Evolutionary conservation across 37 sponge, comb jelly and placozoan genomes (phyloP), one percentile per base, ranked within the genome.

Genomic region (Theonella swinhoei): DNA sequence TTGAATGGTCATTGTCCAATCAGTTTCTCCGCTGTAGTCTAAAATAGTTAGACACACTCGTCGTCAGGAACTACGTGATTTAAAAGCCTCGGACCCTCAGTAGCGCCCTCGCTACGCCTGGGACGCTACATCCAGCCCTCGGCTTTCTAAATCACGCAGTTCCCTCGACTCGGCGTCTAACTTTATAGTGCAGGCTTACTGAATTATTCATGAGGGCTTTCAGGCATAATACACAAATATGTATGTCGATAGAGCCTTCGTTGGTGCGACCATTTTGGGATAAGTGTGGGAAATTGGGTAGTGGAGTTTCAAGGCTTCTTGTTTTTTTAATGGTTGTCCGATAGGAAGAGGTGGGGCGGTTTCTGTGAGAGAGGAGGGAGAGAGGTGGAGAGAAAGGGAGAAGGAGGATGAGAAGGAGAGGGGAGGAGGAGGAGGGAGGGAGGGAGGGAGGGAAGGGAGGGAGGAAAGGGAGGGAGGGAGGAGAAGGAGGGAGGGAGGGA

Each of bases 171-270:
- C n/a, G n/a, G n/a, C n/a, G n/a, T n/a, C n/a, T n/a, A n/a, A n/a
- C n/a, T n/a, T n/a, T n/a, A n/a, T n/a, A n/a, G n/a, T n/a, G n/a
- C 34, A 7, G 11, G 82, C 90, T 86, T 63, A 95, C 96, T 37
- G 91, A 33, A 59, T 86, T 95, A 78, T 95, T 95, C 96, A 95
- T 92, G 33, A 95, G 87, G 0, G 96, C 92, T 59, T 80, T 91
- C 67, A 95, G 80, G 72, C 96, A 95, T 0, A 95, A 74, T 4
- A 95, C 85, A 77, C 93, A 92, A 31, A 95, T 68, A 77, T 95
- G 96, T 20, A 95, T 70, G 67, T 95, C 96, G 42, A 72, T 71
- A 39, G 54, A 33, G 14, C 54, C 14, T 14, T 47, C 54, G 7
- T 47, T 14, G 54, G 7, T 17, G 54, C 11, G 54, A 47, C 11